Evolutionary conservation across 2,113 vertebrate genomes (phyloP).

Genomic region (Chloroceryle aenea): DNA sequence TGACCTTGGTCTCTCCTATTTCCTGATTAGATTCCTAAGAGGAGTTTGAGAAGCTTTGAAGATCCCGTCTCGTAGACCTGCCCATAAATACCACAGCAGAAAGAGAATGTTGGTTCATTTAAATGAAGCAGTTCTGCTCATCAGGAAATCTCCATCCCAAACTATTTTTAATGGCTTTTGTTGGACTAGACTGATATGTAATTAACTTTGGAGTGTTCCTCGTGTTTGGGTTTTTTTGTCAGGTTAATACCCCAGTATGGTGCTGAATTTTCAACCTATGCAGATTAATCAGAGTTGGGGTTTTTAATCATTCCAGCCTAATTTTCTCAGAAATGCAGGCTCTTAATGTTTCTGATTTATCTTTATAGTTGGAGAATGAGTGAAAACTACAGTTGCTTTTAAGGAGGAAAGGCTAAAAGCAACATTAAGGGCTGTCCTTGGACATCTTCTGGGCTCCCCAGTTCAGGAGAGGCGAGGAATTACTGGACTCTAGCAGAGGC

Average conservation of each 20-base stretch:
- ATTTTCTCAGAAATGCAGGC: slow-evolving; percentile 7
- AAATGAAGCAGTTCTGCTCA: slow-evolving; percentile 5
- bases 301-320: slow-evolving; percentile 2
- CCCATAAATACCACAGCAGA: neutral
- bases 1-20: neutral
- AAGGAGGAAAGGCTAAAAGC: neutral
- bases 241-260: neutral
- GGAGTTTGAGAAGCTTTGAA: slow-evolving; percentile 11
- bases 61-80: neutral
- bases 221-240: neutral
- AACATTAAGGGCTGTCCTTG: accelerated
- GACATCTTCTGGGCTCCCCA: neutral
- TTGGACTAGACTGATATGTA: neutral
- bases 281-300: neutral
- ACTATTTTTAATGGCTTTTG: slow-evolving; percentile 4
- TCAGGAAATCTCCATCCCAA: neutral
- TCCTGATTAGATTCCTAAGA: slow-evolving; percentile 12
- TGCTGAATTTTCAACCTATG: neutral
- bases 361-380: neutral
- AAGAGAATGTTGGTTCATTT: neutral
- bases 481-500: neutral
- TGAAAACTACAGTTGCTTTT: neutral
- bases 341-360: slow-evolving; percentile 27
- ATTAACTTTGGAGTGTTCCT: slow-evolving; percentile 40
- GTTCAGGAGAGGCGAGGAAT: neutral